These are phyloP conservation scores for Lutraria lutraria DNA, from an alignment of 2,888 invertebrate genomes.

Conservation along the genomic window DNA sequence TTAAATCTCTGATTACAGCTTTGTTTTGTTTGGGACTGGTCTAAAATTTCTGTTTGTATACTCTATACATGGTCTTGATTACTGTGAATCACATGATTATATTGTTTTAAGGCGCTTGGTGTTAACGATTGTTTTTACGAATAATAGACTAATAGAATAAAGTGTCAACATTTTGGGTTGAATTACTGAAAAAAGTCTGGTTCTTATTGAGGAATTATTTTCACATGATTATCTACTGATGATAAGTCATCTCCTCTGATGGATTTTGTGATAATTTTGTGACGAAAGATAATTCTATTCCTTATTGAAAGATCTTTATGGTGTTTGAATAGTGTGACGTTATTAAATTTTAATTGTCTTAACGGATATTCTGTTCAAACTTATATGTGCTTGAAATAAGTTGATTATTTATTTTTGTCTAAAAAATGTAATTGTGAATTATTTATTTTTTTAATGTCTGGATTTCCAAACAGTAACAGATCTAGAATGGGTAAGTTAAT, in stretches of 20 bases:
- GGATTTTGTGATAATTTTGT: background rate
- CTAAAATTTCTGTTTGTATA: slow-evolving; percentile 38
- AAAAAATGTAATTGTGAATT: slow-evolving; percentile 16
- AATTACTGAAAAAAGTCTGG: background rate
- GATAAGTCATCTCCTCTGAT: background rate
- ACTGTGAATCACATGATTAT: slow-evolving; percentile 25
- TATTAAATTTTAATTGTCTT: background rate
- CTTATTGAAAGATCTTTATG: background rate
- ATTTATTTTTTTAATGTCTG: slow-evolving; percentile 17
- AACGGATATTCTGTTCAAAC: background rate
- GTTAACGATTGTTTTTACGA: background rate
- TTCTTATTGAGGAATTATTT: background rate
- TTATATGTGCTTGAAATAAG: background rate
- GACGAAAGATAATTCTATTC: background rate
- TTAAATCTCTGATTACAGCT: slow-evolving; percentile 35
- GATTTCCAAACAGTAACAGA: background rate
- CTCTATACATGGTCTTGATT: slow-evolving; percentile 11
- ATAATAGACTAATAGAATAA: background rate
- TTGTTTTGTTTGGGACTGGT: slow-evolving; percentile 44
- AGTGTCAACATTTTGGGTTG: background rate
- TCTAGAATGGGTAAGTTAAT: slow-evolving; percentile 30
- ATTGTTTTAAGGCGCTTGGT: background rate
- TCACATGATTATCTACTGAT: background rate
- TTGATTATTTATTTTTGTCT: background rate
- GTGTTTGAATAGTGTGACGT: background rate